These are phyloP conservation scores for Gallirallus australis DNA, from an alignment of 2,797 vertebrate genomes.

Conservation along the genomic window DNA sequence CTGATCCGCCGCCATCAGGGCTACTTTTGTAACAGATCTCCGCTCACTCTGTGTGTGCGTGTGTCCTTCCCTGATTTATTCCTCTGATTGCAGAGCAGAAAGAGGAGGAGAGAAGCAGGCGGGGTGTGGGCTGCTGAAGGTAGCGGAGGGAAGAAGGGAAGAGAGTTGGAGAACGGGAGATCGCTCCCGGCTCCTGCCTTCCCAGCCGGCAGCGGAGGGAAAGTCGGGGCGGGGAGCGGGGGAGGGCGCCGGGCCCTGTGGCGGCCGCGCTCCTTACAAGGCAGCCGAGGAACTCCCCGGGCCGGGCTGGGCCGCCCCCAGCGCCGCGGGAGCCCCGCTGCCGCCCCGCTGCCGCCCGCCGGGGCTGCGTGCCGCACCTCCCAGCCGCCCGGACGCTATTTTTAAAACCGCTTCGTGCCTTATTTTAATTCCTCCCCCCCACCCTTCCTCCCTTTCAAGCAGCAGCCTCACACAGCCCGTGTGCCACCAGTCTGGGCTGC, in stretches of 20 bases:
- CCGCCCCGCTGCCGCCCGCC: background rate
- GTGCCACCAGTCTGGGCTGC: background rate
- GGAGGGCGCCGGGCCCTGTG: constrained; percentile 41
- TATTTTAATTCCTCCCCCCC: background rate
- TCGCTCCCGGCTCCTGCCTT: background rate
- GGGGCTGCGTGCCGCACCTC: background rate
- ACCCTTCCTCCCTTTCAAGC: background rate
- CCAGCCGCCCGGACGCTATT: constrained; percentile 22
- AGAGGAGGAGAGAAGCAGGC: constrained; percentile 39
- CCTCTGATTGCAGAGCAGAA: constrained; percentile 52
- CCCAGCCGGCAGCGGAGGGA: background rate
- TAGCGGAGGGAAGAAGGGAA: background rate
- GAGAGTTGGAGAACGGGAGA: constrained; percentile 4
- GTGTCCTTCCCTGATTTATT: constrained; percentile 77
- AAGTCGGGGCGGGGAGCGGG: constrained; percentile 35
- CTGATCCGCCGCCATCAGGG: constrained; percentile 87
- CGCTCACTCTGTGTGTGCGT: constrained; percentile 49
- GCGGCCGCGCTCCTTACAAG: constrained; percentile 76
- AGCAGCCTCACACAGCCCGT: background rate
- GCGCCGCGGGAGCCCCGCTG: background rate
- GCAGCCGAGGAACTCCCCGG: constrained; percentile 67
- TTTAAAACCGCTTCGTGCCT: constrained; percentile 46
- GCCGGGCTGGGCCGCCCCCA: background rate
- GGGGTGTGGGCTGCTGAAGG: background rate
- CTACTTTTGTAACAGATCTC: constrained; percentile 84